Percentiles rank a stretch among this genome's conserved stretches.
These are phyloP conservation scores for Coelogynopora nodosa DNA, from an alignment of 2,888 invertebrate genomes.

Conservation along the genomic window DNA sequence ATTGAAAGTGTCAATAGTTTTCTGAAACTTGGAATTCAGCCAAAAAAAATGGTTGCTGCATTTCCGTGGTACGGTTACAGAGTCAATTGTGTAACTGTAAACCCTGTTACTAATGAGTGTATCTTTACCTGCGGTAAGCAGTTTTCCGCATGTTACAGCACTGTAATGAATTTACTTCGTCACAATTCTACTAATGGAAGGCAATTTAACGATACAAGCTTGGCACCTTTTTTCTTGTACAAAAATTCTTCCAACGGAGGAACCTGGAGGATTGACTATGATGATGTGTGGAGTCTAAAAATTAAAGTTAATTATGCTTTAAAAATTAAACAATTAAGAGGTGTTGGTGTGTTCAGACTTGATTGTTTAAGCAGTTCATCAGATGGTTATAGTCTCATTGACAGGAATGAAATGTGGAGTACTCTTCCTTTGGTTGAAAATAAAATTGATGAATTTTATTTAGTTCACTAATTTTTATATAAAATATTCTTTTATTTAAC, in stretches of 20 bases:
- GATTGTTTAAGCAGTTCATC: not conserved
- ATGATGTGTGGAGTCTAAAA: conserved; percentile 2
- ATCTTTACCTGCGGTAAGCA: not conserved
- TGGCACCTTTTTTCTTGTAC: not conserved
- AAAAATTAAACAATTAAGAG: not conserved
- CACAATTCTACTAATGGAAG: not conserved
- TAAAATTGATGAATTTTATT: not conserved
- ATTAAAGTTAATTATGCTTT: not conserved
- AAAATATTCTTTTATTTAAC: too few relatives aligned
- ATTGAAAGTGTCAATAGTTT: not conserved
- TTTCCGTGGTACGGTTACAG: not conserved
- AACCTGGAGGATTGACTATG: not conserved
- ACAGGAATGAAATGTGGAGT: not conserved
- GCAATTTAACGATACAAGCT: not conserved
- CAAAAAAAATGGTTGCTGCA: not conserved
- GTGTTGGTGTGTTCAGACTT: not conserved
- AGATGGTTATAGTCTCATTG: not conserved
- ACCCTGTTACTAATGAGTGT: not conserved
- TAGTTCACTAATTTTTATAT: too few relatives aligned
- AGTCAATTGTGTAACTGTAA: not conserved
- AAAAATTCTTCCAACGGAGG: not conserved
- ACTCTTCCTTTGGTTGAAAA: not conserved
- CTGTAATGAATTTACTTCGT: not conserved
- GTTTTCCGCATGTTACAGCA: not conserved
- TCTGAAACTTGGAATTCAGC: not conserved